phyloP scores from a whole-genome alignment of 2,113 vertebrate species.

The Thomomys bottae region DNA sequence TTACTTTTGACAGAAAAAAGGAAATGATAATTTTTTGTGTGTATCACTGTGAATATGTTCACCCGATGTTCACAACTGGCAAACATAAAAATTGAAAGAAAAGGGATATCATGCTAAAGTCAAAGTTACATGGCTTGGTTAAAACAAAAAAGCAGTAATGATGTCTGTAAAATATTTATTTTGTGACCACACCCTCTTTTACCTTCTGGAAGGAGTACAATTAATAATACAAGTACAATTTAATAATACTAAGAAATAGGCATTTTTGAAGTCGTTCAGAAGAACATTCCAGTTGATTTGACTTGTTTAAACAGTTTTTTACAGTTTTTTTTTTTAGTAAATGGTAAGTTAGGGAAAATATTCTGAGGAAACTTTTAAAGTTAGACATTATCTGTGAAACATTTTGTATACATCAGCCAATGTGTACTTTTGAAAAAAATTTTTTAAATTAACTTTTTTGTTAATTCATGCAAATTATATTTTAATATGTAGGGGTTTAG shows the following conservation, averaged over 20 bases:
- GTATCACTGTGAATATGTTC: constrained; percentile 51
- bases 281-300: constrained; percentile 44
- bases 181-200: constrained; percentile 68
- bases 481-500: constrained; percentile 74
- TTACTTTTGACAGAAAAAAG: constrained; percentile 26
- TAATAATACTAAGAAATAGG: constrained; percentile 64
- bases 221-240: constrained; percentile 72
- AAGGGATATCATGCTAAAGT: constrained; percentile 19
- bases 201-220: constrained; percentile 24
- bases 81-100: constrained; percentile 33
- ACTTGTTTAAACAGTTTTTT: constrained; percentile 49
- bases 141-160: constrained; percentile 56
- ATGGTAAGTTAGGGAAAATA: constrained; percentile 5
- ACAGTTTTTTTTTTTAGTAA: too few species aligned
- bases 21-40: constrained; percentile 39
- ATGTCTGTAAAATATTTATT: constrained; percentile 54
- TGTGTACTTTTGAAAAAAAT: constrained; percentile 76
- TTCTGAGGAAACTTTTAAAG: constrained; percentile 34
- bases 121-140: constrained; percentile 49
- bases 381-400: constrained; percentile 64
- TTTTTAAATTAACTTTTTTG: constrained; percentile 56
- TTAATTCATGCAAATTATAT: constrained; percentile 71
- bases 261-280: constrained; percentile 48
- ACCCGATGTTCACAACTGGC: not conserved
- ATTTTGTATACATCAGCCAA: constrained; percentile 59